Conservation (phyloP, 2,113 vertebrate species). For the Monopterus albus region DNA sequence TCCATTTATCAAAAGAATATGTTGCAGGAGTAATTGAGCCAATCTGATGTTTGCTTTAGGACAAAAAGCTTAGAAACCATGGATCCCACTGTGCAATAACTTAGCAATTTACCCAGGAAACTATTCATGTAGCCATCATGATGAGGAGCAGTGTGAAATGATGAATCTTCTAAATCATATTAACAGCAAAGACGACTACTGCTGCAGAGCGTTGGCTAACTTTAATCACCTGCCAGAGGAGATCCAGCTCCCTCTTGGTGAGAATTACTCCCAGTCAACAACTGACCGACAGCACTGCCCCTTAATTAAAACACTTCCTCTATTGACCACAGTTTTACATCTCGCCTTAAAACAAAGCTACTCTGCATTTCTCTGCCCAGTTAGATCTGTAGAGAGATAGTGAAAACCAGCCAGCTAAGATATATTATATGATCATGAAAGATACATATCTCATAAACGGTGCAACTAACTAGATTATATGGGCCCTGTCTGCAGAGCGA, state of each 20-base stretch:
- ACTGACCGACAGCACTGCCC: not conserved
- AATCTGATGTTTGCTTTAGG: not conserved
- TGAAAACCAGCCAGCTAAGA: conserved; percentile 32
- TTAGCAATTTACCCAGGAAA: conserved; percentile 5
- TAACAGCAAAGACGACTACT: conserved; percentile 37
- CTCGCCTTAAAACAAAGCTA: not conserved
- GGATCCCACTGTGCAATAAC: not conserved
- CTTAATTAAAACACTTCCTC: conserved; percentile 36
- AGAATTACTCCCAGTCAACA: conserved; percentile 3
- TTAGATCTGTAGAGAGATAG: not conserved
- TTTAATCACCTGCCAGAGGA: conserved; percentile 36
- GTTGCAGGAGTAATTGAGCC: not conserved
- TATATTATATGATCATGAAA: conserved; percentile 69
- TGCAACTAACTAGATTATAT: conserved; percentile 74
- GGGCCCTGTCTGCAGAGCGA: conserved; percentile 60
- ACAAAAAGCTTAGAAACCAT: not conserved
- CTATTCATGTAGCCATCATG: not conserved
- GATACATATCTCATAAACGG: conserved; percentile 77
- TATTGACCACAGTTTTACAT: not conserved
- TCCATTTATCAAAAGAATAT: conserved; percentile 3
- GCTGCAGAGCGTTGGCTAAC: conserved; percentile 30
- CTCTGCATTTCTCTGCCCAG: not conserved
- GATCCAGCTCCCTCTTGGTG: conserved; percentile 14
- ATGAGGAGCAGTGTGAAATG: conserved; percentile 27
- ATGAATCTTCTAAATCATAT: conserved; percentile 46